Base-by-base conservation (phyloP, 2,888 invertebrate species). In the Polydrusus pterygomalis region DNA sequence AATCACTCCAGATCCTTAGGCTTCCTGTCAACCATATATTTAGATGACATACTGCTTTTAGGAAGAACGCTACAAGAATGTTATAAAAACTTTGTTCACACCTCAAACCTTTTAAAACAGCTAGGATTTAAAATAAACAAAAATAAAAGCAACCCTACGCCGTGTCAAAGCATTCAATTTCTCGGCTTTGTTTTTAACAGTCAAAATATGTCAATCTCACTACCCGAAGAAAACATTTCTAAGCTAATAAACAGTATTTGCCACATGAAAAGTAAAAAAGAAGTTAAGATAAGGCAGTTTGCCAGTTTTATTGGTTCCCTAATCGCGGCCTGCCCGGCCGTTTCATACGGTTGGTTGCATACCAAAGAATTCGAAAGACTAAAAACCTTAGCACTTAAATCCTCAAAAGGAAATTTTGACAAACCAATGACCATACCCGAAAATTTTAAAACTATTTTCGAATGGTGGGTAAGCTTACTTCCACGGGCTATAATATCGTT, bases 31-130 rank as follows among this genome's bases (percentile, higher is more conserved):
- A n/a, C 20, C 2, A 30, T 60, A 30, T 60, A 60, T 30, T 13
- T 60, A 9, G 60, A 60, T 60, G 60, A 60, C 30, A 34, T 60
- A 15, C 2, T 60, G n/a, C 15, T 60, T 60, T 8, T 60, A 11
- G 30, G 30, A 20, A 60, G 20, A 60, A 30, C 25, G 7, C n/a
- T 9, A 7, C 10, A 60, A 15, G 30, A 20, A 20, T 30, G 60
- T 60, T 2, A 30, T 30, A 34, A 30, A 30, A 25, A 15, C 11
- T 5, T 38, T 38, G 25, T 30, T 30, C 2, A 30, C 11, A 15
- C 15, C 20, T 34, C 11, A 15, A 30, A 38, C 38, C 38, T 38
- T 9, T 9, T 60, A 34, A 30, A 60, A 20, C 10, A 20, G 30
- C 34, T 60, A 8, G 60, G 60, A 7, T 60, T 60, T 7, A 11